phyloP scores from a whole-genome alignment of 1,140 invertebrate species.

The Planococcus citri region DNA sequence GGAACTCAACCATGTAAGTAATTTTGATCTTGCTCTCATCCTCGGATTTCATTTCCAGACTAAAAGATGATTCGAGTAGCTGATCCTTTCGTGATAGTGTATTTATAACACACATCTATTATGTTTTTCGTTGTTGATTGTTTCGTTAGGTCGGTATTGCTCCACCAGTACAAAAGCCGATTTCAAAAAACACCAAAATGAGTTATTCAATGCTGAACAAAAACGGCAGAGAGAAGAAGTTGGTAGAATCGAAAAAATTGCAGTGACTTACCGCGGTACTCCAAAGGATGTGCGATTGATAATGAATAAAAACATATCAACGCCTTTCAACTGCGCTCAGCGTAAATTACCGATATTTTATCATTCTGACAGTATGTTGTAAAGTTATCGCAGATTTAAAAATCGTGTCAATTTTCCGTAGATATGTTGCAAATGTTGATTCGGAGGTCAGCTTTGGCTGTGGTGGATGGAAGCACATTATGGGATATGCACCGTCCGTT shows the following conservation, averaged over 20 bases:
- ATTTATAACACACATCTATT: no score
- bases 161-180: neutral
- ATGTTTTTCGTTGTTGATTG: no score
- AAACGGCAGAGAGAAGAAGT: constrained; percentile 53
- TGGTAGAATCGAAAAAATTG: constrained; percentile 81
- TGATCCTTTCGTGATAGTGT: no score
- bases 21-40: no score
- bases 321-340: constrained; percentile 80
- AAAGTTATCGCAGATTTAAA: neutral
- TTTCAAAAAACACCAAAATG: constrained; percentile 33
- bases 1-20: no score
- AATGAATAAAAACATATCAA: constrained; percentile 89
- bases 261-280: constrained; percentile 61
- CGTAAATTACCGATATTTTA: constrained; percentile 42
- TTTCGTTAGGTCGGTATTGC: constrained; percentile 1
- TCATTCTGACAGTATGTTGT: neutral
- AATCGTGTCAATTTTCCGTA: constrained; percentile 32
- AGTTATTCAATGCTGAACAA: constrained; percentile 68
- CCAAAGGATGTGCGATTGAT: constrained; percentile 59
- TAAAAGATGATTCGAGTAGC: no score
- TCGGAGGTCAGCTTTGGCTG: constrained; percentile 60
- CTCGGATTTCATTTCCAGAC: no score
- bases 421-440: constrained; percentile 60
- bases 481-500: constrained; percentile 93
- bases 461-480: constrained; percentile 55